Evolutionary conservation across 2,888 invertebrate genomes (phyloP).

Genomic region (Leptopilina syphax): DNA sequence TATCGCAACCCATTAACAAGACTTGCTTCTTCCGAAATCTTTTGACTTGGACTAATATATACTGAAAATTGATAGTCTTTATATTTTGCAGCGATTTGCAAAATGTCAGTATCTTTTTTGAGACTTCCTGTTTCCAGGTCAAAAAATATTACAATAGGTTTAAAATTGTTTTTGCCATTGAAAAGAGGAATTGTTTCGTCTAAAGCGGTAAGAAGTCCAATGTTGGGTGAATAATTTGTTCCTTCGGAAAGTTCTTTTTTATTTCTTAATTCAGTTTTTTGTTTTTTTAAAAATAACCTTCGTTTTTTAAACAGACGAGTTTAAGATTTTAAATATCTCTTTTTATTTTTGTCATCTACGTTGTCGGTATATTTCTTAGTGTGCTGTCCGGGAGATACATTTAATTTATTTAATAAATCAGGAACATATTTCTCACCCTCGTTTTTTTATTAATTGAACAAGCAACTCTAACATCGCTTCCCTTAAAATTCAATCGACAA

Average conservation of each 20-base stretch:
- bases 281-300: conserved; percentile 34
- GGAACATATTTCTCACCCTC: conserved; percentile 23
- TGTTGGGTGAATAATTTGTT: conserved; percentile 29
- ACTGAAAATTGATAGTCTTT: conserved; percentile 40
- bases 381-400: conserved; percentile 41
- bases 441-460: conserved; percentile 37
- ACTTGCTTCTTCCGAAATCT: conserved; percentile 39
- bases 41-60: conserved; percentile 49
- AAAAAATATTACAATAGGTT: conserved; percentile 33
- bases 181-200: background rate
- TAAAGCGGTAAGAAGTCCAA: conserved; percentile 37
- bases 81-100: conserved; percentile 46
- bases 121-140: conserved; percentile 43
- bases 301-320: conserved; percentile 39
- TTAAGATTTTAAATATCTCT: conserved; percentile 29
- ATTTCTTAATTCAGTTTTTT: conserved; percentile 29
- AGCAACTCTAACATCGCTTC: background rate
- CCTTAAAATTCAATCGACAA: background rate
- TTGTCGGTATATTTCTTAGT: conserved; percentile 30
- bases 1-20: conserved; percentile 27
- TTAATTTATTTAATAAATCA: conserved; percentile 21
- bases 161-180: conserved; percentile 14
- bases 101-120: conserved; percentile 23
- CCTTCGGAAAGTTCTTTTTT: conserved; percentile 46
- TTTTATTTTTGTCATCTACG: conserved; percentile 16